Base-by-base conservation (phyloP, 2,888 invertebrate genomes). In the Cistogaster globosa region DNA sequence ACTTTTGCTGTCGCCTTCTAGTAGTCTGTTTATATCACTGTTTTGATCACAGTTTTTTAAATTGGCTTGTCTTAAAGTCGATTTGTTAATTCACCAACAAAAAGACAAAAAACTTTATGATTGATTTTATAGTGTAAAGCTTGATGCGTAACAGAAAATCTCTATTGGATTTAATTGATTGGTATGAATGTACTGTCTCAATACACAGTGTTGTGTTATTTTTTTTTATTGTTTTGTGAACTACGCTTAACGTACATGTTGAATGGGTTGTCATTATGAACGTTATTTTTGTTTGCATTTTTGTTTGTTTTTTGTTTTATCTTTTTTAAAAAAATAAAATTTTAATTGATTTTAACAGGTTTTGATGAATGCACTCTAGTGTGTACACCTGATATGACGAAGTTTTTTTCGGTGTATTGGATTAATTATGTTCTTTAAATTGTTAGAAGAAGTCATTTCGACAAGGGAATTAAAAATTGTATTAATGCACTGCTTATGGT, bases 291-390 rank as follows among this genome's bases (percentile, higher is more conserved):
- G 2, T 32, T 3, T 3, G 5, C 2, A 5, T 48, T 78, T 62
- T 76, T 57, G 38, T 60, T 75, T 67, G 26, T 22, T 68, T 55
- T 68, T 60, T 58, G 7, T 48, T 36, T 45, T 12, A 68, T 36
- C 51, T 71, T 53, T 65, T 51, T 83, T 58, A 42, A 45, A 53
- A 32, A 32, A 75, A 82, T 38, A 55, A 45, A 72, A 71, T 69
- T 84, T 72, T 75, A 85, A 85, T 82, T 82, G 65, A 71, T 82
- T 85, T 82, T 42, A 79, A 79, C 72, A 74, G 51, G 68, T 81
- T 71, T 76, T 71, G 72, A 74, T 78, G 65, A 78, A 68, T 63
- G 55, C 68, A 76, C 26, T 75, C 26, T 58, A n/a, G 51, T 42
- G 51, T 65, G 65, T 65, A 26, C 81, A 81, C 78, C 77, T 81